These are phyloP conservation scores for Atractosteus spatula DNA, from an alignment of 2,113 vertebrate genomes.

Conservation along the genomic window DNA sequence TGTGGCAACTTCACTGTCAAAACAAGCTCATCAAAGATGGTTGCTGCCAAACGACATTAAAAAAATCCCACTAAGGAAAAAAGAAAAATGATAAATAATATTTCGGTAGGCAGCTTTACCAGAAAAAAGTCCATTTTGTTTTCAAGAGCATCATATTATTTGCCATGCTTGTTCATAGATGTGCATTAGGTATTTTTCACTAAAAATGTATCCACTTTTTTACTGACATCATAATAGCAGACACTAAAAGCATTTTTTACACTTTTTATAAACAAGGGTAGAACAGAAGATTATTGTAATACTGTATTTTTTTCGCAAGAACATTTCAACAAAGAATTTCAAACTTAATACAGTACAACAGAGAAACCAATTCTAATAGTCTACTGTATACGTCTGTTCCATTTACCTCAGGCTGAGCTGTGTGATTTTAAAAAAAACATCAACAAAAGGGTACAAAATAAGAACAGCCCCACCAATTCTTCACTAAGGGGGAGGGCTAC, in stretches of 20 bases:
- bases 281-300: conserved; percentile 76
- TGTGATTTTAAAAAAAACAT: conserved; percentile 51
- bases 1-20: conserved; percentile 37
- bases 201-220: conserved; percentile 55
- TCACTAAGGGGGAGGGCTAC: conserved; percentile 56
- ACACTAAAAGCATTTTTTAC: conserved; percentile 50
- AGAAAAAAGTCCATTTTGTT: conserved; percentile 13
- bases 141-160: conserved; percentile 42
- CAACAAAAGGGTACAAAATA: conserved; percentile 64
- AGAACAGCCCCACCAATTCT: conserved; percentile 52
- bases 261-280: conserved; percentile 43
- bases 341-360: conserved; percentile 77
- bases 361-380: conserved; percentile 72
- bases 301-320: conserved; percentile 76
- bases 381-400: conserved; percentile 55
- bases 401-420: conserved; percentile 32
- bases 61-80: conserved; percentile 21
- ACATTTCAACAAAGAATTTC: conserved; percentile 80
- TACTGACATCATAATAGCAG: conserved; percentile 51
- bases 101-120: conserved; percentile 33
- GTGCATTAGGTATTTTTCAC: conserved; percentile 53
- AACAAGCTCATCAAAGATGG: conserved; percentile 38
- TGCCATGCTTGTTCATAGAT: conserved; percentile 45
- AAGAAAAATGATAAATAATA: conserved; percentile 40
- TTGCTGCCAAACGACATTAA: conserved; percentile 37